Evolutionary conservation across 2,113 vertebrate species (phyloP), one percentile per base, ranked within the genome.

Genomic region (Thymallus thymallus): DNA sequence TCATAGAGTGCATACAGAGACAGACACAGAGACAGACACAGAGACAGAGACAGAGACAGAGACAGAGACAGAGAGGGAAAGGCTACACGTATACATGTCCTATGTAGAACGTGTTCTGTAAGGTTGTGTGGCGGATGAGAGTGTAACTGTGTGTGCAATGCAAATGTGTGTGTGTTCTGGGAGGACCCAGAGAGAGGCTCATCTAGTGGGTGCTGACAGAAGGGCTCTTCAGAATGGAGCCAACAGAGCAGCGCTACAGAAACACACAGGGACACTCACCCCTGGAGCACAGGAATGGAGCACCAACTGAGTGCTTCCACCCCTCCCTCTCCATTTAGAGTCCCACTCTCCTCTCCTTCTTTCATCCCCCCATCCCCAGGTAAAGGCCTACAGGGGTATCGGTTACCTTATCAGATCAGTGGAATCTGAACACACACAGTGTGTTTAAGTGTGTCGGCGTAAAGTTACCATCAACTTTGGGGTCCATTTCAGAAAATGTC

Each of bases 191-290:
- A 68, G 48, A 71, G 35, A 41, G 35, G 77, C 77, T 82, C 70
- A 86, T 78, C 82, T 85, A 81, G 77, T 1, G 0, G 1, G 46
- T 77, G 73, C 46, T 79, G 89, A 90, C 80, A 84, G 76, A 72
- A 6, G 71, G 63, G 24, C 13, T 75, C 77, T 86, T 77, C 82
- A 73, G 88, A 63, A 69, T 79, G 65, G 72, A 80, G 69, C 32
- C 75, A 73, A 74, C 56, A 71, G 10, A 24, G 24, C 48, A 20
- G 3, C 35, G 13, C n/a, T 9, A 61, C 69, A 61, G 51, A 35
- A 6, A 41, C 22, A 72, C 58, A 61, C 69, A 35, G 29, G n/a
- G 22, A 70, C 48, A 56, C 68, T 56, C 18, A 56, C 23, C 29
- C 48, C n/a, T n/a, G n/a, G n/a, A n/a, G n/a, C n/a, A n/a, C n/a